Conservation (phyloP, 2,113 vertebrate species). For the Nesoenas mayeri region DNA sequence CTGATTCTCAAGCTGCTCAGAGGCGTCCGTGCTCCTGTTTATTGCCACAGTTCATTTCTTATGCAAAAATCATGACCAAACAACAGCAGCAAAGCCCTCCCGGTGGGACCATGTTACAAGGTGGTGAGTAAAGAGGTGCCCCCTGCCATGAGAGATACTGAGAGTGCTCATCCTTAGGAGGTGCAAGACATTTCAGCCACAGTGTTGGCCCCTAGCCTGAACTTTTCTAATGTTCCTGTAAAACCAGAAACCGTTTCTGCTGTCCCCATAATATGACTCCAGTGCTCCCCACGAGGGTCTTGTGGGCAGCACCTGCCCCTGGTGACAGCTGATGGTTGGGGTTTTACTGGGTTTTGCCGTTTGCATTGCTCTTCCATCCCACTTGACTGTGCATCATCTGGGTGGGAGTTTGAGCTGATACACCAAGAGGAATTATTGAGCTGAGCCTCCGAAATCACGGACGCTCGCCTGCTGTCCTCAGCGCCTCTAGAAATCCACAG, state of each 20-base stretch:
- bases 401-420: fast-evolving
- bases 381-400: neutral
- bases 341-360: neutral
- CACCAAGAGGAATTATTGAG: neutral
- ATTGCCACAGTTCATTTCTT: neutral
- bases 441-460: neutral
- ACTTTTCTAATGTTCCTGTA: neutral
- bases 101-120: fast-evolving
- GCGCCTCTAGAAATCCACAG: neutral
- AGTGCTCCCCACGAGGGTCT: neutral
- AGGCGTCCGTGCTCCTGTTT: fast-evolving
- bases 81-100: neutral
- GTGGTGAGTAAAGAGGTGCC: neutral
- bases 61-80: neutral
- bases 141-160: neutral
- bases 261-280: neutral
- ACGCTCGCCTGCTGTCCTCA: neutral
- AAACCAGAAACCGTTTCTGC: neutral
- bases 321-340: neutral
- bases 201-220: neutral
- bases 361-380: neutral
- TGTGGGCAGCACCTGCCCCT: neutral
- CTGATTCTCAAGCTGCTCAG: neutral
- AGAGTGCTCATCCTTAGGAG: neutral
- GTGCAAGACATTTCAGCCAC: fast-evolving